These are phyloP conservation scores for Allophyes oxyacanthae DNA, from an alignment of 2,888 invertebrate species.

Conservation along the genomic window DNA sequence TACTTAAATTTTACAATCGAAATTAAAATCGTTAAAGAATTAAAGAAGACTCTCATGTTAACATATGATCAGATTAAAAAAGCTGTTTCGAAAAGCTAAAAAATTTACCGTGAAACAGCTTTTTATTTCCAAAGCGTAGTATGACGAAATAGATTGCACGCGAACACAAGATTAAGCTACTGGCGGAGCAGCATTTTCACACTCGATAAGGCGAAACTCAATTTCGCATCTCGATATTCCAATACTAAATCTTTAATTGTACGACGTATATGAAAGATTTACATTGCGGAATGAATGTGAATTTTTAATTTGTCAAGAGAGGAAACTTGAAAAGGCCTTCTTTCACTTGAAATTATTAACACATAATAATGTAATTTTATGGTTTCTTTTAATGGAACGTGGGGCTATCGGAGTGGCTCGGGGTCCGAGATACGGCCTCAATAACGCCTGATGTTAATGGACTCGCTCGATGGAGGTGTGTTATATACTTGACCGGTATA, in stretches of 20 bases:
- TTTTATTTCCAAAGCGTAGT: constrained; percentile 63
- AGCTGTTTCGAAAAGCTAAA: constrained; percentile 58
- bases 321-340: constrained; percentile 69
- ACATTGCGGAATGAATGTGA: constrained; percentile 66
- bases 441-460: constrained; percentile 86
- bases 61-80: constrained; percentile 67
- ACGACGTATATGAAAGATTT: constrained; percentile 68
- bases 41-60: constrained; percentile 67
- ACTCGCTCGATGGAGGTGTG: constrained; percentile 68
- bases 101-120: constrained; percentile 64
- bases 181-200: constrained; percentile 63
- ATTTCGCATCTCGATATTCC: constrained; percentile 63
- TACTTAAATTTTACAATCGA: constrained; percentile 59
- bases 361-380: constrained; percentile 89
- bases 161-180: constrained; percentile 68
- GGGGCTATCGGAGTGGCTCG: constrained; percentile 79
- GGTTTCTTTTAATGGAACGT: constrained; percentile 87
- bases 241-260: constrained; percentile 64
- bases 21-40: constrained; percentile 64
- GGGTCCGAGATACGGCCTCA: constrained; percentile 79
- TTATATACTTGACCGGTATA: constrained; percentile 53
- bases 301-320: constrained; percentile 78
- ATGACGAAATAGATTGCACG: constrained; percentile 65
- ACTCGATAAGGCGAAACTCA: constrained; percentile 71
- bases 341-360: constrained; percentile 87